Evolutionary conservation across 2,797 vertebrate genomes (phyloP).

Genomic region (Tarsius wallacei): DNA sequence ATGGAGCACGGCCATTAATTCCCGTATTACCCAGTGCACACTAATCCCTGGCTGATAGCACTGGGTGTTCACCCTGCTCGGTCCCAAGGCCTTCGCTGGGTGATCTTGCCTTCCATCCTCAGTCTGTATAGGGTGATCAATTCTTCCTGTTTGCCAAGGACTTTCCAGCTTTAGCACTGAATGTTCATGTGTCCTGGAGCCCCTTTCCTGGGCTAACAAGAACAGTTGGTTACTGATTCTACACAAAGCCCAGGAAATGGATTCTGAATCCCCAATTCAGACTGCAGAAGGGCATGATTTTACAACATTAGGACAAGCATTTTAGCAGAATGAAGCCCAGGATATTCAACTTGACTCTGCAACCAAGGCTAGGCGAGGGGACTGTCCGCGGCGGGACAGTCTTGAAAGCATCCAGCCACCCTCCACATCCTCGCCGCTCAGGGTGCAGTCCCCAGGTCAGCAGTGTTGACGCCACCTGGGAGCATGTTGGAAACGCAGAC

Average conservation of each 20-base stretch:
- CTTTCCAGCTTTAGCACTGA: neutral
- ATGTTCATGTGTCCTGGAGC: accelerated
- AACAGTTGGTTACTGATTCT: neutral
- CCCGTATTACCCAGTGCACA: accelerated
- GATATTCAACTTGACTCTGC: accelerated
- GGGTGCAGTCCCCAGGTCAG: neutral
- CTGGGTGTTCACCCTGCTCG: accelerated
- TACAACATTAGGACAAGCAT: accelerated
- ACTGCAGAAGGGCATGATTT: too few species aligned
- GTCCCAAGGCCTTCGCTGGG: neutral
- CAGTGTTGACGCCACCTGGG: accelerated
- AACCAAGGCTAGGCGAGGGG: too few species aligned
- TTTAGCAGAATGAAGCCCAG: neutral
- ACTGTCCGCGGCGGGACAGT: accelerated
- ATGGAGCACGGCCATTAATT: accelerated
- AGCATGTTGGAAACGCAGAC: neutral
- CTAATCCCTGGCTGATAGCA: accelerated
- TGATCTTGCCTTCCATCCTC: accelerated
- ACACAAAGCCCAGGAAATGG: accelerated
- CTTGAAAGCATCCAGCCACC: accelerated
- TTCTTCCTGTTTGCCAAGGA: accelerated
- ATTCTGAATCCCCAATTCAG: accelerated
- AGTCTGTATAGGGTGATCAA: accelerated
- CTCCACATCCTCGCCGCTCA: accelerated
- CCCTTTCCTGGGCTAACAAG: neutral